Conservation (phyloP, 2,113 vertebrate species). For the Cyprinodon tularosa region DNA sequence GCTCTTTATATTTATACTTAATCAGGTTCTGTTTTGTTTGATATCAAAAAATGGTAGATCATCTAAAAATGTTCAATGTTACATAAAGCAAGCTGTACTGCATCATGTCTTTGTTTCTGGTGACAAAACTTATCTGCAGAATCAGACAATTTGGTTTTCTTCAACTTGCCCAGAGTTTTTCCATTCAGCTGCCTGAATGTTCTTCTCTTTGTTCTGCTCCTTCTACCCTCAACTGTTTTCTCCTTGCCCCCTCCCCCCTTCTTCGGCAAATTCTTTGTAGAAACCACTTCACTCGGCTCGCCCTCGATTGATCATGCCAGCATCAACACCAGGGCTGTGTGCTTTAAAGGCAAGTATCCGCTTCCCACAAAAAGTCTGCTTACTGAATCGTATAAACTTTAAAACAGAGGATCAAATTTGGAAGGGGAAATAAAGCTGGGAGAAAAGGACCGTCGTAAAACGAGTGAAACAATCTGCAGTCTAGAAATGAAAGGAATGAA, state of each 20-base stretch:
- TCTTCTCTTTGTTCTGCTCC: background rate
- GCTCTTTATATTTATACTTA: background rate
- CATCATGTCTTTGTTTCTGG: constrained; percentile 29
- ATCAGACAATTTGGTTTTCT: background rate
- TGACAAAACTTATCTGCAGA: constrained; percentile 28
- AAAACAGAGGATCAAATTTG: background rate
- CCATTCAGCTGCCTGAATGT: background rate
- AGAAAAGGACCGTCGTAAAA: background rate
- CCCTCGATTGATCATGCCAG: background rate
- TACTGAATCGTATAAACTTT: background rate
- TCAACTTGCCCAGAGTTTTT: constrained; percentile 14
- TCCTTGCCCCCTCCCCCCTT: constrained; percentile 2
- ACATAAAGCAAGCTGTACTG: constrained; percentile 6
- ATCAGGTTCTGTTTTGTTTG: background rate
- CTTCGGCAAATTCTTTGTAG: background rate
- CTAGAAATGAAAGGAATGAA: background rate
- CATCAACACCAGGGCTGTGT: background rate
- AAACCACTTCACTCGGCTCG: background rate
- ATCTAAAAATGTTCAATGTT: background rate
- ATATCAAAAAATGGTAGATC: background rate
- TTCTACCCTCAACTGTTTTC: background rate
- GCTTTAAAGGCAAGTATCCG: background rate
- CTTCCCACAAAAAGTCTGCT: background rate
- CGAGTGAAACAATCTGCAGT: background rate
- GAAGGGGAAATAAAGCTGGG: background rate